Evolutionary conservation across 2,113 vertebrate genomes (phyloP), one percentile per base, ranked within the genome.

Genomic region (Ceratotherium simum): DNA sequence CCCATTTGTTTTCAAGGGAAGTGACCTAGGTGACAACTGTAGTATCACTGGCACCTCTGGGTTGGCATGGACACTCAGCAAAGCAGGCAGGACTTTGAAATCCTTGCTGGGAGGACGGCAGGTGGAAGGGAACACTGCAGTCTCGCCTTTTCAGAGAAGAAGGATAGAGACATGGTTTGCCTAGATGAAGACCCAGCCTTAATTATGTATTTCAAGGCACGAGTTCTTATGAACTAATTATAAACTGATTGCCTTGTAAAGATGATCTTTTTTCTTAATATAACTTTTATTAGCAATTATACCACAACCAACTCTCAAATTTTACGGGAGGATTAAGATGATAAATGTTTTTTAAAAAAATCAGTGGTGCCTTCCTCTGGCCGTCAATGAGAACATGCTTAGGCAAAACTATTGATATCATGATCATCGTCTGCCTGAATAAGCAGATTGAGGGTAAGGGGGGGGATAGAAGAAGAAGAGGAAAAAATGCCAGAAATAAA

Each of bases 281-380:
- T 72, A 23, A 48, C 23, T 92, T 76, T 85, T 96, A 76, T 60
- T 96, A 76, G n/a, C 51, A 36, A 16, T 84, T 83, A 78, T 70
- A 31, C 21, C 39, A 94, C 58, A 69, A 42, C 8, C 17, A 65
- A 54, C 83, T 73, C 69, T 95, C 69, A 84, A 14, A 70, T 78
- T 54, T 95, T 79, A 70, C 70, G 48, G 67, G 78, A 81, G 9
- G 23, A 92, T 79, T 80, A 79, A 95, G 79, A 56, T 14, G 42
- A 54, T 80, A 58, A 91, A 48, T 80, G 46, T 72, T 67, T 81
- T 39, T 90, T 79, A 3, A 42, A 78, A 70, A 42, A 78, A 70
- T 73, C 54, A 72, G 0, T 65, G 36, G 5, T 81, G 8, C 20
- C 51, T 48, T 94, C 12, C 9, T 21, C 27, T 90, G 75, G 27